Evolutionary conservation across 1,140 invertebrate species (phyloP), one percentile per base, ranked within the genome.

Genomic region (Procambarus virginalis): DNA sequence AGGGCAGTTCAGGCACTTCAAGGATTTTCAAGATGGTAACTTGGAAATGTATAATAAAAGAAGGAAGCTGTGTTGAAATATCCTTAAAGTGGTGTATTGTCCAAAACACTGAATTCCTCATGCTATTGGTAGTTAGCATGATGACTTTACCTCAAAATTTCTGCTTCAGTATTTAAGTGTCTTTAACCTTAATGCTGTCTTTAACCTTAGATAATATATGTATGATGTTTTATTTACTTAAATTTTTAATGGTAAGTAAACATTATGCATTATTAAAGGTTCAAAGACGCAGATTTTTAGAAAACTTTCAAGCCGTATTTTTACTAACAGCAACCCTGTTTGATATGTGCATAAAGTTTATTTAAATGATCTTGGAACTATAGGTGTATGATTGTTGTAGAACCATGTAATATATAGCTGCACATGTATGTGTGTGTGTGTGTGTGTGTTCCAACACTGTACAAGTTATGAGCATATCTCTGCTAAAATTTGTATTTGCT

Each of bases 1-100:
- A 49, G 49, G 86, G 79, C 73, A 81, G 68, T 81, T n/a, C 48
- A 45, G 64, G 68, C 77, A 70, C 78, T 80, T 55, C 14, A 70
- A 88, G 78, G 86, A 55, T 75, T 73, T 88, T 81, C 77, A 81
- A 51, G 14, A 45, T 51, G 73, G 84, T 60, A 58, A 22, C 2
- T 6, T 64, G 34, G 58, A 22, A 45, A 60, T 60, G 20, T 5
- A 20, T 77, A 46, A 64, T 86, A 60, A 58, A 60, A 78, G 49
- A 78, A 34, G 14, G 22, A 22, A 81, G n/a, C 79, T 51, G 9
- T 81, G 48, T 86, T 85, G 84, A 51, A 87, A 80, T 60, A 70
- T 80, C 64, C 77, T 81, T 81, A 78, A 87, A 80, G 80, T 89
- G 80, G 46, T 89, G 86, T 83, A 83, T 76, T 83, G 75, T 58